Base-by-base conservation (phyloP, 1,140 invertebrate species). In the Aphaenogaster floridana region DNA sequence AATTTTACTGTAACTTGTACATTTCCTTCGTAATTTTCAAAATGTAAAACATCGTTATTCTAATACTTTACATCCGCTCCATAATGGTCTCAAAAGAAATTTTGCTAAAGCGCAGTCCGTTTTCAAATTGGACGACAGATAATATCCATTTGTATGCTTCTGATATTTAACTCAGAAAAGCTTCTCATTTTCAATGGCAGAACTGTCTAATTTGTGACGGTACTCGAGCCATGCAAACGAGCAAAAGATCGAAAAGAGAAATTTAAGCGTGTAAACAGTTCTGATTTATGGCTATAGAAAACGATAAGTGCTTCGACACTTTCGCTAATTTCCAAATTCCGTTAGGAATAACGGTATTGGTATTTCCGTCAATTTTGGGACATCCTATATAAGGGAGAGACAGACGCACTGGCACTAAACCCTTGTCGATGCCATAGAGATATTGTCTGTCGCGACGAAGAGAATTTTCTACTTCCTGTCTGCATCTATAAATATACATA, bases 401-500 rank as follows among this genome's bases (percentile, higher is more conserved):
- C 34, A 74, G 42, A 83, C 54, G 13, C 15, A 59, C 68, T 36
- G 28, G 9, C 63, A 54, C 13, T 57, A 48, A 69, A 61, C 54
- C 68, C 54, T 17, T 6, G 54, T 74, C 28, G 80, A 83, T 83
- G 80, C 68, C 28, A 59, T 21, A 39, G 54, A 74, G 80, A 83
- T 83, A 83, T 83, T 61, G 54, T 61, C 68, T 11, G 68, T 74
- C 80, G 68, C 80, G 80, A 74, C 80, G 42, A 83, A 59, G 68
- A 74, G 54, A 61, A 83, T 83, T 83, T 83, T 83, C 80, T 74
- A 45, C 80, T 84, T 84, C 80, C 80, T 76, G 69, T 84, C 80
- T 84, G 54, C 21, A 76, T 84, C 69, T 84, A 61, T 83, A 84
- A 84, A 76, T 76, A 63, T 61, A 45, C 21, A 74, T 42, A 39